phyloP scores from a whole-genome alignment of 1,140 invertebrate genomes.

The Drosophila micromelanica region DNA sequence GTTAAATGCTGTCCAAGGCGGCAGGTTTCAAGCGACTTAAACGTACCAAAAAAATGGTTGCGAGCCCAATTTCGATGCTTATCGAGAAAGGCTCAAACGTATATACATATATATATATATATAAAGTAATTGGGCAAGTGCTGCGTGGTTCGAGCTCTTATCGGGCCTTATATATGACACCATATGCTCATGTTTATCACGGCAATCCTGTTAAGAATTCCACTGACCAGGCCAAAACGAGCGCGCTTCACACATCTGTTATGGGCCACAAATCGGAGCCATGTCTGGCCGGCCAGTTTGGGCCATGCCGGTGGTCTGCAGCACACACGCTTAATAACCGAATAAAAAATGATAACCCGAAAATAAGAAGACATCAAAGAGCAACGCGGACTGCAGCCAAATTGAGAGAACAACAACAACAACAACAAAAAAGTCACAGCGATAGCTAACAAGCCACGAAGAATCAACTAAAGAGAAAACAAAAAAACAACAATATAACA shows the following conservation, averaged over 20 bases:
- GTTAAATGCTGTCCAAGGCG: constrained; percentile 58
- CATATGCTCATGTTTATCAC: constrained; percentile 61
- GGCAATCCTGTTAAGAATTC: constrained; percentile 49
- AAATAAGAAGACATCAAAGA: constrained; percentile 83
- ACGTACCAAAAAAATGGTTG: background rate
- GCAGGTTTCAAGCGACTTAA: constrained; percentile 43
- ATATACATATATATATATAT: no score
- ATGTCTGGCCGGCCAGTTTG: constrained; percentile 4
- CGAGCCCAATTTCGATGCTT: constrained; percentile 28
- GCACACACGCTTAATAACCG: constrained; percentile 76
- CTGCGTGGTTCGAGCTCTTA: background rate
- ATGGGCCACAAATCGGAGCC: constrained; percentile 1
- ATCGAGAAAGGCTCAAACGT: constrained; percentile 28
- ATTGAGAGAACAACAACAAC: constrained; percentile 62
- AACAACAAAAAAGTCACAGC: constrained; percentile 31
- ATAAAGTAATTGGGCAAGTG: constrained; percentile 41
- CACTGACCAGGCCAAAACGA: constrained; percentile 9
- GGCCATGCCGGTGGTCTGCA: constrained; percentile 58
- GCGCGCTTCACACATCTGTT: constrained; percentile 78
- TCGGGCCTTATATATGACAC: constrained; percentile 45
- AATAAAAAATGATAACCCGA: constrained; percentile 83
- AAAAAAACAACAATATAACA: background rate
- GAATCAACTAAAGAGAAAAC: constrained; percentile 33
- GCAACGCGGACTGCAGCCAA: constrained; percentile 55
- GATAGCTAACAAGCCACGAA: constrained; percentile 67